phyloP scores from a whole-genome alignment of 2,797 vertebrate species.

The Pangasius macronema region DNA sequence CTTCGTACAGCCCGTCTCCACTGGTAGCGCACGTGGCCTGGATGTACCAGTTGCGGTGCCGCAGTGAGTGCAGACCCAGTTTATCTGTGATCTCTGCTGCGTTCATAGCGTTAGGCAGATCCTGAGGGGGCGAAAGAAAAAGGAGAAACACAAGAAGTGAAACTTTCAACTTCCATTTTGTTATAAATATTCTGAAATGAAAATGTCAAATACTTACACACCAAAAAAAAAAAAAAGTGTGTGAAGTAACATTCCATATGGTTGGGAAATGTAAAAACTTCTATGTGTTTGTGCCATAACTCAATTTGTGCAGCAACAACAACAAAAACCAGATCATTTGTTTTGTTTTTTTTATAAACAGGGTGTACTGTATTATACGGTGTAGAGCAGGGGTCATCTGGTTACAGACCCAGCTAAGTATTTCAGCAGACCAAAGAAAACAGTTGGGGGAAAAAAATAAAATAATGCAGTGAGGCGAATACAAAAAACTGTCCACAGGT shows the following conservation, averaged over 20 bases:
- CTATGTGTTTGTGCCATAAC: not conserved
- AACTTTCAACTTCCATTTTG: not conserved
- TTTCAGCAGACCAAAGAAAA: too few species aligned
- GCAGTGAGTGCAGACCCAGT: conserved; percentile 72
- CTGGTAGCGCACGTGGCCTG: conserved; percentile 81
- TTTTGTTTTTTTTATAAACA: not conserved
- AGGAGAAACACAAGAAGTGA: not conserved
- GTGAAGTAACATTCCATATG: not conserved
- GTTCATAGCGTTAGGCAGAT: conserved; percentile 79
- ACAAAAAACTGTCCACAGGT: too few species aligned
- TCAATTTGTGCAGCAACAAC: not conserved
- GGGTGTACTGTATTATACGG: not conserved
- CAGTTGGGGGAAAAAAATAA: too few species aligned
- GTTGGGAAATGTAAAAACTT: not conserved
- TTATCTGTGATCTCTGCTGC: conserved; percentile 80
- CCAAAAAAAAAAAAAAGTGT: not conserved
- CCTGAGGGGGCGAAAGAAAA: conserved; percentile 58
- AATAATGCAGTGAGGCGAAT: too few species aligned
- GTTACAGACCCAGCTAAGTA: too few species aligned
- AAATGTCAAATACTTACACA: not conserved
- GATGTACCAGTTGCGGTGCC: conserved; percentile 76
- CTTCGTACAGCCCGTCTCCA: conserved; percentile 79
- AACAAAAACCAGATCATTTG: not conserved
- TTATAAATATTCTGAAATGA: not conserved
- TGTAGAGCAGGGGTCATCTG: not conserved